phyloP scores from a whole-genome alignment of 2,888 invertebrate species.

The Hemithea aestivaria region DNA sequence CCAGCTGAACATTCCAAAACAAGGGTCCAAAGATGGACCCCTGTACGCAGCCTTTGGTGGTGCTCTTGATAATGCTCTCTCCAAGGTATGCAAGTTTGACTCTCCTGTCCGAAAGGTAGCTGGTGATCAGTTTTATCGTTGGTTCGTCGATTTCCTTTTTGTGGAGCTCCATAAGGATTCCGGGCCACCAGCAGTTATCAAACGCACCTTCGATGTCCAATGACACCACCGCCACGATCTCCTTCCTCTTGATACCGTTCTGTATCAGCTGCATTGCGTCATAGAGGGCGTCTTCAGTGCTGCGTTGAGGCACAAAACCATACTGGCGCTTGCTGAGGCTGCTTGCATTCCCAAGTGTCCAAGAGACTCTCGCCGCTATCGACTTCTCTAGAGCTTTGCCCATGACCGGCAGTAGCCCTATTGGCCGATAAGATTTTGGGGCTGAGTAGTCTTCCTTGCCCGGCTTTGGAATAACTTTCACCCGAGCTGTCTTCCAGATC shows the following conservation, averaged over 20 bases:
- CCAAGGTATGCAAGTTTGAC: not conserved
- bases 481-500: not conserved
- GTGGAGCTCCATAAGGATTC: not conserved
- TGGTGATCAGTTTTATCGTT: not conserved
- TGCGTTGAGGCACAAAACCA: too few relatives aligned
- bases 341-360: too few relatives aligned
- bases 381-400: too few relatives aligned
- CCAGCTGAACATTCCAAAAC: too few relatives aligned
- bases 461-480: not conserved
- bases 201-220: not conserved
- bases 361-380: too few relatives aligned
- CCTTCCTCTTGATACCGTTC: not conserved
- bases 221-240: not conserved
- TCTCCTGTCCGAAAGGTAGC: not conserved
- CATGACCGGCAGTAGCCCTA: too few relatives aligned
- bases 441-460: too few relatives aligned
- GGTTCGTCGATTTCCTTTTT: not conserved
- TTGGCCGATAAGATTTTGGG: too few relatives aligned
- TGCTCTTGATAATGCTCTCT: not conserved
- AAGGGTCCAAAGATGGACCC: too few relatives aligned
- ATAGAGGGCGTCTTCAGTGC: too few relatives aligned
- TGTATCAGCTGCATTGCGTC: too few relatives aligned
- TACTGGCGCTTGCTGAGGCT: too few relatives aligned
- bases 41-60: conserved; percentile 3
- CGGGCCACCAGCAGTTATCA: not conserved